Percentiles rank a stretch among this genome's conserved stretches.
These are phyloP conservation scores for Heterochromis multidens DNA, from an alignment of 2,113 vertebrate species.

Conservation along the genomic window DNA sequence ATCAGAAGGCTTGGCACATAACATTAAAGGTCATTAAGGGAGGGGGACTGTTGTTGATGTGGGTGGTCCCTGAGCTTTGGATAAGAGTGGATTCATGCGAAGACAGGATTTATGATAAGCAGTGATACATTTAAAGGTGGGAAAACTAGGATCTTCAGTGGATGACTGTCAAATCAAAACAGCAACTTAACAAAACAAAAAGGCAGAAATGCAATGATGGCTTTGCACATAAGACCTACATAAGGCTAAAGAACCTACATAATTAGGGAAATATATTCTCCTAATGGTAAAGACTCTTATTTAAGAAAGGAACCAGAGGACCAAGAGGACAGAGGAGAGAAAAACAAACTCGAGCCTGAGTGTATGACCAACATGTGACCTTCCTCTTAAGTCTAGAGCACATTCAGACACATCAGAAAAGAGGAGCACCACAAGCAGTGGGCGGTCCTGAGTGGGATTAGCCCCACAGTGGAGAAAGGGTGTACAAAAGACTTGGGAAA, in stretches of 20 bases:
- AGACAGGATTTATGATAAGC: not conserved
- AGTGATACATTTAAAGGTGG: not conserved
- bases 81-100: not conserved
- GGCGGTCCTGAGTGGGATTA: constrained; percentile 66
- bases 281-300: not conserved
- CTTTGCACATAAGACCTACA: not conserved
- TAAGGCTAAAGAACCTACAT: not conserved
- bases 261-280: not conserved
- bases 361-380: constrained; percentile 73
- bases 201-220: not conserved
- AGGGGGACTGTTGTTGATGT: not conserved
- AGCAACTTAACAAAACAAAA: not conserved
- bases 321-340: not conserved
- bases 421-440: constrained; percentile 43
- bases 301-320: not conserved
- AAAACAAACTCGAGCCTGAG: constrained; percentile 17
- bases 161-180: not conserved
- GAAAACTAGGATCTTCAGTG: not conserved
- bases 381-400: constrained; percentile 57
- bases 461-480: constrained; percentile 39
- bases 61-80: constrained; percentile 44
- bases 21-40: constrained; percentile 47
- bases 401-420: constrained; percentile 42
- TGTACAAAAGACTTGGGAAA: constrained; percentile 55
- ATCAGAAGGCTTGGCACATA: constrained; percentile 45